Conservation (phyloP, 2,888 invertebrate genomes). For the Pandemis cinnamomeana region DNA sequence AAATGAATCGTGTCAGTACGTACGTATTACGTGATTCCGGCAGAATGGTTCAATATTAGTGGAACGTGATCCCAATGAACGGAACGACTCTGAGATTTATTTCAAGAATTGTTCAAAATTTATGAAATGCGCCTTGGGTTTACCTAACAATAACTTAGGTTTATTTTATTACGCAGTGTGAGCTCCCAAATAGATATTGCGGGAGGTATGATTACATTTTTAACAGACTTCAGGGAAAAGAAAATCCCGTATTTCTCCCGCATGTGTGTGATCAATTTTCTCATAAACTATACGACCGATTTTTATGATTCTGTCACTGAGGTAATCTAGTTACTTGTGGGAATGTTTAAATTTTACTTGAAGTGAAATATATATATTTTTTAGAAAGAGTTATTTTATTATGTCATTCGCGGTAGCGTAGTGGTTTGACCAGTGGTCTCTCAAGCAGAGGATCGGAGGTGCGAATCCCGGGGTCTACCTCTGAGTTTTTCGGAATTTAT, state of each 20-base stretch:
- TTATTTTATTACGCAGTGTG: background rate
- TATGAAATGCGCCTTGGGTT: background rate
- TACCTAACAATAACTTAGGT: background rate
- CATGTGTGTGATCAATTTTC: background rate
- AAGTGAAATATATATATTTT: no score
- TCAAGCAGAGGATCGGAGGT: no score
- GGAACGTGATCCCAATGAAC: constrained; percentile 32
- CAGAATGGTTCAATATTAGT: constrained; percentile 33
- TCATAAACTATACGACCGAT: background rate
- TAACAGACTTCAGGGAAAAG: background rate
- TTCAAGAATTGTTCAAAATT: constrained; percentile 6
- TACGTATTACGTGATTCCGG: constrained; percentile 33
- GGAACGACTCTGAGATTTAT: constrained; percentile 18
- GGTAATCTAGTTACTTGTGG: background rate
- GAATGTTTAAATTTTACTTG: background rate
- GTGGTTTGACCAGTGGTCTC: no score
- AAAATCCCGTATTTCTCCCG: background rate
- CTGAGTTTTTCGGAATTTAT: no score
- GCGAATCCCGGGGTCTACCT: no score
- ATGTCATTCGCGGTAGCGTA: no score
- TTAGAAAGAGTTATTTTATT: no score
- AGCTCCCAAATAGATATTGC: background rate
- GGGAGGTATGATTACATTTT: constrained; percentile 12
- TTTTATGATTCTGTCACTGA: background rate
- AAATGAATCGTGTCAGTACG: constrained; percentile 39